Evolutionary conservation across 2,797 vertebrate species (phyloP).

Genomic region (Trichosurus vulpecula): DNA sequence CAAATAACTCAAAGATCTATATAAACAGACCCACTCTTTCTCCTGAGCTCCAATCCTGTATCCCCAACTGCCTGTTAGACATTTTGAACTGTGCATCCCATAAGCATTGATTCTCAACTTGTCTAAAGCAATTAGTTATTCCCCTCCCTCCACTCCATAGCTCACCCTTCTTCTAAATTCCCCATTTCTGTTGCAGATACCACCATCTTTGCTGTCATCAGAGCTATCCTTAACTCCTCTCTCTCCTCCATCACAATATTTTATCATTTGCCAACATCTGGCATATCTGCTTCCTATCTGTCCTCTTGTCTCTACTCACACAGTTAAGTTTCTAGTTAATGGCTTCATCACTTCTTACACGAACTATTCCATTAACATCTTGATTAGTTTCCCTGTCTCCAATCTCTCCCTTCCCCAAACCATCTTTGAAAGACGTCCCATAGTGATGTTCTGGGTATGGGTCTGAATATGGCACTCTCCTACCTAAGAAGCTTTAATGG

Average conservation of each 20-base stretch:
- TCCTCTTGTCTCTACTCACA: neutral
- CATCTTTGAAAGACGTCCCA: neutral
- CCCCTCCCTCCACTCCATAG: neutral
- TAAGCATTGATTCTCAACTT: neutral
- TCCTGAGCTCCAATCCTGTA: neutral
- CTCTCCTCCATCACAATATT: neutral
- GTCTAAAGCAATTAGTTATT: neutral
- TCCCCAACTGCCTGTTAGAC: neutral
- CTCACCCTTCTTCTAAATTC: neutral
- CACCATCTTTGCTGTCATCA: neutral
- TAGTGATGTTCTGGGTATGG: neutral
- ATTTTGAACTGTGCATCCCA: neutral
- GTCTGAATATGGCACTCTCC: neutral
- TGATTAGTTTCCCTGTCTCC: neutral
- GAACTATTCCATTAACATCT: neutral
- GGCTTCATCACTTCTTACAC: neutral
- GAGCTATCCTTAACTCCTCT: neutral
- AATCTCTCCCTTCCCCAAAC: neutral
- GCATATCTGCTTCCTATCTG: neutral
- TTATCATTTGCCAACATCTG: neutral
- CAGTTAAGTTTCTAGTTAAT: neutral
- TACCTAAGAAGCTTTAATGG: neutral
- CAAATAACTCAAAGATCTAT: neutral
- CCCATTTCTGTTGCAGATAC: neutral
- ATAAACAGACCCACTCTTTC: neutral